These are phyloP conservation scores for Mormoops blainvillei DNA, from an alignment of 2,113 vertebrate genomes.

Conservation along the genomic window DNA sequence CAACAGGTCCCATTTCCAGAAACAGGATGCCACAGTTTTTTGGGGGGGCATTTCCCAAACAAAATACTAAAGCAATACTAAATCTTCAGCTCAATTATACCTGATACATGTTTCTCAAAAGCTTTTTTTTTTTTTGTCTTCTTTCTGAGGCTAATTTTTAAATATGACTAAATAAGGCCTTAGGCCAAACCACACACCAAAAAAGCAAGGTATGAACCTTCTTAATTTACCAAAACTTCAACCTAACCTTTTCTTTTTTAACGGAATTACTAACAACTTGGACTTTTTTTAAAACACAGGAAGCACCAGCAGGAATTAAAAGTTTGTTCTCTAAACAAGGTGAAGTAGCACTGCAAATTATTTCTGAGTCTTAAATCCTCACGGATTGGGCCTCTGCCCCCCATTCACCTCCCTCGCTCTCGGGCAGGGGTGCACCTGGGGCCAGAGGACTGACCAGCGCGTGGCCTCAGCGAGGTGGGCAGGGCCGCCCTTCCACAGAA, in stretches of 20 bases:
- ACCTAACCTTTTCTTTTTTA: not conserved
- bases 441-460: not conserved
- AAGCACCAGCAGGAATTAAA: not conserved
- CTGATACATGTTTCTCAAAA: not conserved
- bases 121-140: not conserved
- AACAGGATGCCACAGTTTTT: fast-evolving
- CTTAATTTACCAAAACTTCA: not conserved
- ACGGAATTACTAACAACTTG: not conserved
- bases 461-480: too few species aligned
- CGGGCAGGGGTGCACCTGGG: not conserved
- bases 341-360: not conserved
- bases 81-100: not conserved
- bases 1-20: not conserved
- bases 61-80: not conserved
- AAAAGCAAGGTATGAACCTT: not conserved
- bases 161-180: not conserved
- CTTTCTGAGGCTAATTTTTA: not conserved
- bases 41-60: not conserved
- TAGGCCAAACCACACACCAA: not conserved
- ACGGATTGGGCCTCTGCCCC: not conserved
- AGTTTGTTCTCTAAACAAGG: not conserved
- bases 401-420: not conserved
- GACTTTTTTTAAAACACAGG: not conserved
- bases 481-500: not conserved
- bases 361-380: not conserved